phyloP scores from a whole-genome alignment of 2,113 vertebrate species.

The Microcebus jonahi region DNA sequence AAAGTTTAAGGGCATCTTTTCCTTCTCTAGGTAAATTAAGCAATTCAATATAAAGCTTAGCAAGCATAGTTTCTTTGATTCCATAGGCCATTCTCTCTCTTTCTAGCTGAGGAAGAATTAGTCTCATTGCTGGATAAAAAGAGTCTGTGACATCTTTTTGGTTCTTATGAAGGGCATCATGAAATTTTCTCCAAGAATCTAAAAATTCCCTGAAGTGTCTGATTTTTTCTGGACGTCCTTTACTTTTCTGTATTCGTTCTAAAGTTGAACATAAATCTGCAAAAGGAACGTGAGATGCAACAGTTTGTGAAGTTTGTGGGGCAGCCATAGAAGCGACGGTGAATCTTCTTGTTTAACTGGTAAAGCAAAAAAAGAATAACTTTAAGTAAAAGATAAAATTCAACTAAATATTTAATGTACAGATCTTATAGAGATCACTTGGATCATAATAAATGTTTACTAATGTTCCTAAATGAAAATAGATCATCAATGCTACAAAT shows the following conservation, averaged over 20 bases:
- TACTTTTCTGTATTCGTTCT: conserved; percentile 94
- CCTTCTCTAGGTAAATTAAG: conserved; percentile 94
- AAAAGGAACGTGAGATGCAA: conserved; percentile 95
- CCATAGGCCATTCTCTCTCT: conserved; percentile 97
- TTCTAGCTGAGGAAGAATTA: conserved; percentile 94
- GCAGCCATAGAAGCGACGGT: conserved; percentile 81
- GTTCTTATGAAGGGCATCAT: conserved; percentile 92
- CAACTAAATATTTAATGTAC: neutral
- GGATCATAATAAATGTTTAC: neutral
- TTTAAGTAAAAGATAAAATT: neutral
- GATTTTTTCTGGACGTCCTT: conserved; percentile 91
- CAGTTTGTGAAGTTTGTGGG: conserved; percentile 78
- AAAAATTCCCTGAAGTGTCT: conserved; percentile 92
- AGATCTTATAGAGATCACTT: neutral
- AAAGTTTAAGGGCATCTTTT: conserved; percentile 94
- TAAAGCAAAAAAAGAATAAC: neutral
- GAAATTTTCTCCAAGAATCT: conserved; percentile 95
- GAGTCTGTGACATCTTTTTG: conserved; percentile 91
- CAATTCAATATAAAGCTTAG: conserved; percentile 96
- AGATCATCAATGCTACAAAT: neutral
- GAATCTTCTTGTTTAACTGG: conserved; percentile 55
- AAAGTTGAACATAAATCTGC: conserved; percentile 92
- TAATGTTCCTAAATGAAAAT: neutral
- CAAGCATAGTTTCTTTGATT: conserved; percentile 98
- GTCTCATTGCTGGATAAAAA: conserved; percentile 97